Conservation (phyloP, 2,113 vertebrate species). For the Sus scrofa region DNA sequence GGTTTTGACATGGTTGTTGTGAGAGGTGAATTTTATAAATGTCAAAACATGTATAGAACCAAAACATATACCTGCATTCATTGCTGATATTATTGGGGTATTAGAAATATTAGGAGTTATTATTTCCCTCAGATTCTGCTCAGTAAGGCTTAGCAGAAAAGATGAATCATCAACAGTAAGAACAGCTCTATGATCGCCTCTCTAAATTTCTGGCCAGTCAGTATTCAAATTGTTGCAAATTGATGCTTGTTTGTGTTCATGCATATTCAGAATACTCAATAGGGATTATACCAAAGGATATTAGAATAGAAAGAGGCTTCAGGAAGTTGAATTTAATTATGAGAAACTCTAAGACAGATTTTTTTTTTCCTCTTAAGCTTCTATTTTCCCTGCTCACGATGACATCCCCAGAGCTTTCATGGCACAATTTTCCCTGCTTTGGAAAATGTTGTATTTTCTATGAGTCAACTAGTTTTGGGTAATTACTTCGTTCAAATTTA, state of each 20-base stretch:
- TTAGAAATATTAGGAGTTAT: conserved; percentile 36
- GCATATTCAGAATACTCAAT: conserved; percentile 25
- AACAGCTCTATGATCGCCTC: background rate
- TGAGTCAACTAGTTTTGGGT: conserved; percentile 27
- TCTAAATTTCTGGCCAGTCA: conserved; percentile 26
- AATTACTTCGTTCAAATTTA: conserved; percentile 61
- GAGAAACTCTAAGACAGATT: conserved; percentile 44
- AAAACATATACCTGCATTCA: background rate
- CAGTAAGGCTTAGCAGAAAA: conserved; percentile 1
- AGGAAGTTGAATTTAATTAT: conserved; percentile 63
- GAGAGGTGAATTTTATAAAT: conserved; percentile 10
- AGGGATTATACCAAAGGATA: conserved; percentile 54
- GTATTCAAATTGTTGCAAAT: conserved; percentile 60
- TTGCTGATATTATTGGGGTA: background rate
- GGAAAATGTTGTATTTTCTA: conserved; percentile 64
- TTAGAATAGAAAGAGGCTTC: conserved; percentile 61
- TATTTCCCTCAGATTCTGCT: conserved; percentile 34
- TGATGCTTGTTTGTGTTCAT: conserved; percentile 56
- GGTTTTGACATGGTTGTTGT: background rate
- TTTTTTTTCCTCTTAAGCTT: background rate
- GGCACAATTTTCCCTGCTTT: conserved; percentile 52
- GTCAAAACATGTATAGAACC: background rate
- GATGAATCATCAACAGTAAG: background rate
- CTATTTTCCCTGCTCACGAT: conserved; percentile 56
- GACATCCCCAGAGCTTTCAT: conserved; percentile 16